Conservation (phyloP, 2,888 invertebrate species). For the Chymomyza amoena region DNA sequence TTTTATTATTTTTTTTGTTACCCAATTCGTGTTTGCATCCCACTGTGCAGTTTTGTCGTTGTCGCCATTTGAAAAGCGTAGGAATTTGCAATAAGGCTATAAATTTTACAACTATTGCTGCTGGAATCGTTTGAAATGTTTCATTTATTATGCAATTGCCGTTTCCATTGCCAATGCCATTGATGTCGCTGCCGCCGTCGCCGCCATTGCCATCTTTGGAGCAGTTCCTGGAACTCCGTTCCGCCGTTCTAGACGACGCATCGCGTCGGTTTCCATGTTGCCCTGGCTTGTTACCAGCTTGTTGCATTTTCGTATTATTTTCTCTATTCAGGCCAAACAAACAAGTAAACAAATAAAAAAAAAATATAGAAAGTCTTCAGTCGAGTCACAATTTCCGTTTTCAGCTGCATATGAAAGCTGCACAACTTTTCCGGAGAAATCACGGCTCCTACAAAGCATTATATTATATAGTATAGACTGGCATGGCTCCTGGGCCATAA, state of each 20-base stretch:
- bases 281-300: background rate
- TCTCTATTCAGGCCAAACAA: background rate
- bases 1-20: background rate
- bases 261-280: background rate
- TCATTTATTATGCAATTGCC: conserved; percentile 68
- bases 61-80: conserved; percentile 26
- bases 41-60: background rate
- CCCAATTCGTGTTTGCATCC: background rate
- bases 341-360: background rate
- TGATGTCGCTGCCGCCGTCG: background rate
- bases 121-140: conserved; percentile 39
- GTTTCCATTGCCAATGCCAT: conserved; percentile 6
- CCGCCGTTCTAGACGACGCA: too few relatives aligned
- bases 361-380: background rate
- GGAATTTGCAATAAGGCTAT: conserved; percentile 66
- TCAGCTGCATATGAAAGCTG: background rate
- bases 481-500: conserved; percentile 26
- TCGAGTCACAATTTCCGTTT: background rate
- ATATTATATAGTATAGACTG: too few relatives aligned
- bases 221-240: conserved; percentile 9
- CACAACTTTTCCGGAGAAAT: conserved; percentile 11
- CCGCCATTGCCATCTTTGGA: background rate
- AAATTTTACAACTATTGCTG: conserved; percentile 47
- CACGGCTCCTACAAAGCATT: conserved; percentile 5
- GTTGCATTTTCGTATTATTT: background rate